Conservation (phyloP, 1,140 invertebrate species). For the Hydropsyche tenuis region DNA sequence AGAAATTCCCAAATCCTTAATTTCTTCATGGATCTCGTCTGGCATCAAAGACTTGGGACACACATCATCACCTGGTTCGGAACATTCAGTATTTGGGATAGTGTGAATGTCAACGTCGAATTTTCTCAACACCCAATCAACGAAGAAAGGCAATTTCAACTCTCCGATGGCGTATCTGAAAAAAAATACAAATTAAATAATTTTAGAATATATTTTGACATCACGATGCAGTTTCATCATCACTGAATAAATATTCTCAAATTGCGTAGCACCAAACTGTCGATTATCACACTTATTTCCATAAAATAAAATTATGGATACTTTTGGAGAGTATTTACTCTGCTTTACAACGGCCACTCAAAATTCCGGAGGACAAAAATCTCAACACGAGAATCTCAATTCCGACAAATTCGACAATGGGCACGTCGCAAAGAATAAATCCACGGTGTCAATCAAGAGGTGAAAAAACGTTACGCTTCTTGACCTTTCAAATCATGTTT, state of each 20-base stretch:
- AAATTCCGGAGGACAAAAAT: neutral
- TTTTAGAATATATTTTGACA: neutral
- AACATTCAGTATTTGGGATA: slow-evolving; percentile 57
- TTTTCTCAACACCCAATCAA: slow-evolving; percentile 78
- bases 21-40: slow-evolving; percentile 67
- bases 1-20: slow-evolving; percentile 69
- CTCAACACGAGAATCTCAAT: neutral
- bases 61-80: slow-evolving; percentile 59
- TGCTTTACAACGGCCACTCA: neutral
- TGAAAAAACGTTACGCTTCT: neutral
- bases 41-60: slow-evolving; percentile 66
- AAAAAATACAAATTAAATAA: slow-evolving; percentile 39
- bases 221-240: no score
- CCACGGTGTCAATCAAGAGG: neutral
- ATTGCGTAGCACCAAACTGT: no score
- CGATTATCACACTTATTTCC: neutral
- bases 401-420: no score
- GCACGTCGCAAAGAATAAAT: neutral
- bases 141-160: slow-evolving; percentile 77
- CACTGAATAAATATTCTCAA: no score
- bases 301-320: neutral
- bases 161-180: slow-evolving; percentile 85
- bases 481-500: neutral
- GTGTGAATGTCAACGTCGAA: slow-evolving; percentile 71
- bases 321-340: neutral